A percentile compares a stretch with the other conserved stretches of the same genome.
Evolutionary conservation across 2,888 invertebrate genomes (phyloP).

Genomic region (Ptychoptera albimana): DNA sequence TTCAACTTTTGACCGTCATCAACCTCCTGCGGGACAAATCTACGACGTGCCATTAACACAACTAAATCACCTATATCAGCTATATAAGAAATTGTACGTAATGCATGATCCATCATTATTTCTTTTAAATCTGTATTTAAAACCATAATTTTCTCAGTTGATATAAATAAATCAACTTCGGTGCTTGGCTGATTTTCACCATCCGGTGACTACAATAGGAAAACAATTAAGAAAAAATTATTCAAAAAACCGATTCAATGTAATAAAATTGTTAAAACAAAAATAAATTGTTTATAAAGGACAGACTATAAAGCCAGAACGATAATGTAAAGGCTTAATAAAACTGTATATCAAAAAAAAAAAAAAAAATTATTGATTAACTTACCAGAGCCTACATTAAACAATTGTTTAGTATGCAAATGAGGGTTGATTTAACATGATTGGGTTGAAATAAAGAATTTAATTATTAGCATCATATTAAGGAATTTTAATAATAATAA

Average conservation of each 20-base stretch:
- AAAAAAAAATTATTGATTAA: neutral
- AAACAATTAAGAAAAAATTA: neutral
- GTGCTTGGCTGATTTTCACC: slow-evolving; percentile 98
- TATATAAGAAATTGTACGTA: slow-evolving; percentile 96
- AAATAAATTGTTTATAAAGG: no score
- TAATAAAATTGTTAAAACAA: neutral
- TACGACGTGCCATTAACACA: slow-evolving; percentile 91
- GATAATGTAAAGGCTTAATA: no score
- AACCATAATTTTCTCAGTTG: slow-evolving; percentile 99
- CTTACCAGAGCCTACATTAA: slow-evolving; percentile 10
- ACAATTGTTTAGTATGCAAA: neutral
- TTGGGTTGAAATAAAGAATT: neutral
- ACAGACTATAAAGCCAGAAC: no score
- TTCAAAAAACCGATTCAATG: neutral
- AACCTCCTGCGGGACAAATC: slow-evolving; percentile 78
- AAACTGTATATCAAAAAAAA: no score
- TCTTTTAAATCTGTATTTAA: slow-evolving; percentile 97
- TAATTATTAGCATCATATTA: neutral
- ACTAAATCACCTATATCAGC: slow-evolving; percentile 98
- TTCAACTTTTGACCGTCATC: slow-evolving; percentile 52
- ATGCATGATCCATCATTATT: slow-evolving; percentile 99
- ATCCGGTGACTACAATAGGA: slow-evolving; percentile 66
- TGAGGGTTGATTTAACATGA: neutral
- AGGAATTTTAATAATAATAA: neutral
- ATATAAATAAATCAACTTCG: slow-evolving; percentile 97